Base-by-base conservation (phyloP, 1,140 invertebrate genomes). In the Orchesella cincta region DNA sequence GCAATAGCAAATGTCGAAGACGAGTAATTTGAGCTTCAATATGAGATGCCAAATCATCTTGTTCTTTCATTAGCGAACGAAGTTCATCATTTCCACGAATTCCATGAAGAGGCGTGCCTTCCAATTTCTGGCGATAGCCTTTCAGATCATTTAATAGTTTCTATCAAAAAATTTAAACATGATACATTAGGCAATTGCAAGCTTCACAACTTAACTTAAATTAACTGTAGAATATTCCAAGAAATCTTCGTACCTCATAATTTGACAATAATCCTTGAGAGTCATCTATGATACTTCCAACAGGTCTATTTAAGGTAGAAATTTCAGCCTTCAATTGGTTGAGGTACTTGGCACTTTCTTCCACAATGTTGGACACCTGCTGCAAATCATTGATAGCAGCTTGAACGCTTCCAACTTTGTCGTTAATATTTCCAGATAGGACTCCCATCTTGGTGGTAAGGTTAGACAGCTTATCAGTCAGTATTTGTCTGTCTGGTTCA, bases 1-100 rank as follows among this genome's bases (percentile, higher is more conserved):
- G 83, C 0, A 93, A 83, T 1, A 97, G 83, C 0, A 95, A 86
- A 80, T 93, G 91, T 78, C 92, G 89, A 0, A 95, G 85, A 84
- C 90, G 91, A 0, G 91, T 90, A 78, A 95, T 91, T 85, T 96
- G 93, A 72, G 93, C 91, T 87, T 96, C 94, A 77, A 96, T 90
- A 14, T 51, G 29, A 35, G 64, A 34, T 80, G 94, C 93, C 26
- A 95, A 85, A 83, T 97, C 94, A 80, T 94, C 92, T 83, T 96
- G 92, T 82, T 94, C 90, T 2, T 90, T 88, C 28, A 94, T 84
- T 35, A 96, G 90, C 34, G 90, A 90, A 82, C 93, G 91, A 14
- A 97, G 86, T 76, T 94, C 92, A 1, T 91, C 88, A 52, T 92
- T 85, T 81, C 92, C 92, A 5, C 90, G 88, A 12, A 89, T 62